phyloP scores from a whole-genome alignment of 2,888 invertebrate species.

The Leucoptera coffeella region DNA sequence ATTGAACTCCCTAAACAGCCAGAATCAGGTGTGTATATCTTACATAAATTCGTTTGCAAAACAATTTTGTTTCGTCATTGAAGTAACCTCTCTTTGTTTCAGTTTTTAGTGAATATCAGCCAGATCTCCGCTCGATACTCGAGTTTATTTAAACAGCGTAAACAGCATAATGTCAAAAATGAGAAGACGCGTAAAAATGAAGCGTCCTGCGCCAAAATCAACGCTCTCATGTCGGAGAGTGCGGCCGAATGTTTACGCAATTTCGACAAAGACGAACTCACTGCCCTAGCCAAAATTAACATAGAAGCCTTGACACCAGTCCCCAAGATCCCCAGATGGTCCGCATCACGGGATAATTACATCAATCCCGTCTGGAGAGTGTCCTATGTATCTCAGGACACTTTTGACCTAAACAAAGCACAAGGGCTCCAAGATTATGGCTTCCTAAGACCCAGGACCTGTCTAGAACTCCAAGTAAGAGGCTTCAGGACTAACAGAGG shows the following conservation, averaged over 20 bases:
- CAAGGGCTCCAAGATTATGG: conserved; percentile 12
- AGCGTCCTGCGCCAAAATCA: conserved; percentile 13
- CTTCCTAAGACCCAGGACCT: conserved; percentile 10
- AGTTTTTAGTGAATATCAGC: conserved; percentile 48
- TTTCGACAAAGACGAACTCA: conserved; percentile 35
- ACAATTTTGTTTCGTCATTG: conserved; percentile 21
- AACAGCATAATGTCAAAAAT: conserved; percentile 21
- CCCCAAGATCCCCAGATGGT: no score
- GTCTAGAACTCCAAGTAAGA: conserved; percentile 52
- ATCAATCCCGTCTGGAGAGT: no score
- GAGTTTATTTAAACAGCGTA: conserved; percentile 34
- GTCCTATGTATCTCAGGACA: conserved; percentile 19
- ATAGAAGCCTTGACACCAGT: no score
- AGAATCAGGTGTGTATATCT: conserved; percentile 31
- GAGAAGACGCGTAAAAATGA: conserved; percentile 30
- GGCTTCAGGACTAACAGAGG: conserved; percentile 77
- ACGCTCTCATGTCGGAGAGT: conserved; percentile 33
- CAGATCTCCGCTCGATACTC: conserved; percentile 40
- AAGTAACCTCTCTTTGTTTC: conserved; percentile 34
- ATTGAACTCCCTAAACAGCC: conserved; percentile 47
- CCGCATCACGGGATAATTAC: no score
- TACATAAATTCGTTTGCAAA: conserved; percentile 7
- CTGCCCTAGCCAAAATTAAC: no score
- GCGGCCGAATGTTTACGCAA: conserved; percentile 29
- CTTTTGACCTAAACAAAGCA: conserved; percentile 14